Percentiles rank a stretch among this genome's conserved stretches.
phyloP scores from a whole-genome alignment of 2,113 vertebrate genomes.

The Bathybates hornii region DNA sequence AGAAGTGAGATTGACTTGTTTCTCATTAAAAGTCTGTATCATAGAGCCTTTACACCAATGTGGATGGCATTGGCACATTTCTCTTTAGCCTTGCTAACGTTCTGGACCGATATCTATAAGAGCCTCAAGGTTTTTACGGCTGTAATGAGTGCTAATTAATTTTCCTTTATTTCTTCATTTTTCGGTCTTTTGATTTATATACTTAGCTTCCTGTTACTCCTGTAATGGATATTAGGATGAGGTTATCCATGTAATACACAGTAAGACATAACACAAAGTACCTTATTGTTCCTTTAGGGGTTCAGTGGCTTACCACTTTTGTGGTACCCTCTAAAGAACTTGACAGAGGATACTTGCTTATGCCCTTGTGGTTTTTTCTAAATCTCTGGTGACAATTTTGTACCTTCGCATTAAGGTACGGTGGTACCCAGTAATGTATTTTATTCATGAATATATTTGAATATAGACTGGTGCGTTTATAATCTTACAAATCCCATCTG shows the following conservation, averaged over 20 bases:
- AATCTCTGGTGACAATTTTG: background rate
- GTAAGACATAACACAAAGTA: background rate
- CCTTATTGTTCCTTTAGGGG: background rate
- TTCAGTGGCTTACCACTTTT: background rate
- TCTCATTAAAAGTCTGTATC: constrained; percentile 41
- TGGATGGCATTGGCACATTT: background rate
- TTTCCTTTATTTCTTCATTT: background rate
- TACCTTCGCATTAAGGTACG: background rate
- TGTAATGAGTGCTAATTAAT: background rate
- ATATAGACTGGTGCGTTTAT: background rate
- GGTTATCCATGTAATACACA: background rate
- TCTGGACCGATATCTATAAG: background rate
- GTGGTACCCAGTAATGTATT: background rate
- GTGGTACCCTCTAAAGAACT: background rate
- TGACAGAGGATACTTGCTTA: background rate
- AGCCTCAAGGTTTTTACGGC: background rate
- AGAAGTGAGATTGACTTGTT: constrained; percentile 52
- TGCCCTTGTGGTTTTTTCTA: background rate
- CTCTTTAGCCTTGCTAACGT: background rate
- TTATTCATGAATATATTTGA: background rate
- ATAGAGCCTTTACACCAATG: background rate
- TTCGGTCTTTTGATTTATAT: background rate
- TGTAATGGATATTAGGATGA: background rate
- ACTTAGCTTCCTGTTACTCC: background rate
- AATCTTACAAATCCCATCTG: background rate